A percentile compares a stretch with the other conserved stretches of the same genome.
phyloP scores from a whole-genome alignment of 2,113 vertebrate species.

The Globicephala melas region DNA sequence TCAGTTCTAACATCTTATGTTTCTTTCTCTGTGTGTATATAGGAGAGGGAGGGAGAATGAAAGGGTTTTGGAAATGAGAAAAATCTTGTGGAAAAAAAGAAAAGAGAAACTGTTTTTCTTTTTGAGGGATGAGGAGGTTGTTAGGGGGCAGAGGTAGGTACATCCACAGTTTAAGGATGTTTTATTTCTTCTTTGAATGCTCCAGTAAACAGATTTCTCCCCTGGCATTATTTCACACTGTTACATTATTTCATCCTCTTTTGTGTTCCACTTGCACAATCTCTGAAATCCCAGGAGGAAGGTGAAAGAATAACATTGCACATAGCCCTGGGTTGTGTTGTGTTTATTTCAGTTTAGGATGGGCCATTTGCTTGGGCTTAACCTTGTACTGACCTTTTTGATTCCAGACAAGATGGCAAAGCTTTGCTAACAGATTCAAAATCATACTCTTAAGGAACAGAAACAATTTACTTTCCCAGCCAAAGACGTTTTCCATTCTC shows the following conservation, averaged over 20 bases:
- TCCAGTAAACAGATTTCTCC: background rate
- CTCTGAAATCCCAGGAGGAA: constrained; percentile 59
- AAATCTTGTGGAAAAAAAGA: background rate
- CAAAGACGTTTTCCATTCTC: background rate
- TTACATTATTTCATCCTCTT: constrained; percentile 13
- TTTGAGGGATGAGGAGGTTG: background rate
- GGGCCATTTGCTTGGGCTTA: constrained; percentile 78
- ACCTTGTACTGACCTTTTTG: constrained; percentile 82
- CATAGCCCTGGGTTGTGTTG: constrained; percentile 62
- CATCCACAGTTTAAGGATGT: background rate
- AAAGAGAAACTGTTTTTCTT: background rate
- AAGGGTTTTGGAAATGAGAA: background rate
- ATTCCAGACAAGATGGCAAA: constrained; percentile 74
- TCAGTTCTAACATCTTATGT: background rate
- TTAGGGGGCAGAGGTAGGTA: background rate
- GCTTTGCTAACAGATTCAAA: constrained; percentile 71
- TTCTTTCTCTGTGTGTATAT: background rate
- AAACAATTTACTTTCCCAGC: background rate
- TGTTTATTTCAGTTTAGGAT: constrained; percentile 80
- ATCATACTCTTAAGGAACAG: constrained; percentile 55
- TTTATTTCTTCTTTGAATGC: constrained; percentile 33
- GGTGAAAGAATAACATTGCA: constrained; percentile 63
- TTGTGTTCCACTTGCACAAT: constrained; percentile 23
- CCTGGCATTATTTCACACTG: background rate
- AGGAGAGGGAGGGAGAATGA: background rate